phyloP scores from a whole-genome alignment of 2,113 vertebrate species.

The mouse (Mus musculus) region DNA sequence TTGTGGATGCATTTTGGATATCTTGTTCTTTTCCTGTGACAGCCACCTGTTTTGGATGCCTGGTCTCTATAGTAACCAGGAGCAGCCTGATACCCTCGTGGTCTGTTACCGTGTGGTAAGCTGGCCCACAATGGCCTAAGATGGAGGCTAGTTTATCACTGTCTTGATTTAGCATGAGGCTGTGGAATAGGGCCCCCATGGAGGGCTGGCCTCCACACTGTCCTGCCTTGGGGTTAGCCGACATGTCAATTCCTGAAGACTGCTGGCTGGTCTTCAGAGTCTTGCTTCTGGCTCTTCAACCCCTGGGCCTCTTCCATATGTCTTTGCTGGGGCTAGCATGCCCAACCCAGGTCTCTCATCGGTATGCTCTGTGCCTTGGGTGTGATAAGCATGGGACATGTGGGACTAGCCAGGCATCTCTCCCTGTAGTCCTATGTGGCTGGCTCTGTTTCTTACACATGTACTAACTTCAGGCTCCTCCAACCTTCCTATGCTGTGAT shows the following conservation, averaged over 20 bases:
- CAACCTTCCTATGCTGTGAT: neutral
- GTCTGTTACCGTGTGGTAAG: neutral
- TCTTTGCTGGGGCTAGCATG: neutral
- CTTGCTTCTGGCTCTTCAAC: rapidly evolving
- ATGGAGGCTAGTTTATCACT: rapidly evolving
- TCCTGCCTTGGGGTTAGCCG: neutral
- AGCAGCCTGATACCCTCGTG: neutral
- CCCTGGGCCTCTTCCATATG: neutral
- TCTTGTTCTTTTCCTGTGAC: neutral
- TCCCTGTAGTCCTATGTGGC: rapidly evolving
- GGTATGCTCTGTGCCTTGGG: neutral
- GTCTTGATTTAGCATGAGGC: neutral
- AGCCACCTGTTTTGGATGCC: neutral
- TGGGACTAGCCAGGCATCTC: neutral
- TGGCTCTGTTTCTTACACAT: neutral
- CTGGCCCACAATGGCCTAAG: neutral
- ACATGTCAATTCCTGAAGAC: rapidly evolving
- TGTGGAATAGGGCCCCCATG: neutral
- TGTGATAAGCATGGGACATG: neutral
- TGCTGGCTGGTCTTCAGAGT: too few species aligned
- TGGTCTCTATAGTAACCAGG: neutral
- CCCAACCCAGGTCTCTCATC: neutral
- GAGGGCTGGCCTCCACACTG: rapidly evolving
- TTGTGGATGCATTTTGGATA: rapidly evolving
- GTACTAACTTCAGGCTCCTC: rapidly evolving